phyloP scores from a whole-genome alignment of 1,140 invertebrate genomes.

The Anthonomus grandis region DNA sequence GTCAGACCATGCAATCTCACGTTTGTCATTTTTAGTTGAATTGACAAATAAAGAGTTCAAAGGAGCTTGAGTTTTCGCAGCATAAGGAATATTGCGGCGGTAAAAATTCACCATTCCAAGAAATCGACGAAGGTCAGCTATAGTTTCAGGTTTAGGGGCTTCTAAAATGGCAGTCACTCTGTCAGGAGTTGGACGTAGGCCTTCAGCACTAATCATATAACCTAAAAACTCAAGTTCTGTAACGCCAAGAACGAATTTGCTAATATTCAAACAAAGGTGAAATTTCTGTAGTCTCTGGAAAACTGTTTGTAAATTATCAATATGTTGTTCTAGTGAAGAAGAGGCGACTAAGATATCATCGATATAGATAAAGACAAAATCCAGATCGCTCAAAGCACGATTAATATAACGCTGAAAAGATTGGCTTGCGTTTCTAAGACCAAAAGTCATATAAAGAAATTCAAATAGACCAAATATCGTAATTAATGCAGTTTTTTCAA shows the following conservation, averaged over 20 bases:
- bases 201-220: background rate
- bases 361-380: conserved; percentile 34
- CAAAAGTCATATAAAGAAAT: no score
- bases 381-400: no score
- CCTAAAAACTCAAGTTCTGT: background rate
- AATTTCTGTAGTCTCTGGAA: background rate
- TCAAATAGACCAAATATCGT: no score
- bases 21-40: conserved; percentile 4
- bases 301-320: background rate
- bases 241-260: background rate
- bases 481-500: no score
- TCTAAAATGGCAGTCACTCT: background rate
- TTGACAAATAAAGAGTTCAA: background rate
- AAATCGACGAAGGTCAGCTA: background rate
- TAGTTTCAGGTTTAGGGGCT: background rate
- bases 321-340: conserved; percentile 33
- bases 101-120: background rate
- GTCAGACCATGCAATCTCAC: background rate
- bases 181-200: background rate
- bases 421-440: no score
- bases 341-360: conserved; percentile 30
- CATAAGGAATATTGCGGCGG: background rate
- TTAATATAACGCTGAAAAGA: no score
- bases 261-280: background rate
- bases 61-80: conserved; percentile 26